Evolutionary conservation across 92 coral and sea anemone species (phyloP).

Genomic region (Heliopora coerulea): DNA sequence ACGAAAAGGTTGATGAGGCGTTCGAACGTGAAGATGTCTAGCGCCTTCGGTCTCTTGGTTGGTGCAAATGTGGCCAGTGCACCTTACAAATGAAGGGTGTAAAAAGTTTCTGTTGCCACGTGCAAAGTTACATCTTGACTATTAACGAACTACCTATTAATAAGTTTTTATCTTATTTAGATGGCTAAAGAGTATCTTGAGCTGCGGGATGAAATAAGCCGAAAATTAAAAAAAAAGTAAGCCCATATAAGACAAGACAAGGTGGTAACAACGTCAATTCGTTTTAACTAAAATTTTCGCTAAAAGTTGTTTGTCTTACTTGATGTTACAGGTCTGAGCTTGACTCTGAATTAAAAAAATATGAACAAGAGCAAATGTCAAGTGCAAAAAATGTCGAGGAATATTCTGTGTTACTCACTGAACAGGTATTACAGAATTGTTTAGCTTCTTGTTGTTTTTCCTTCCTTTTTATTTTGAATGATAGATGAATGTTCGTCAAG

Average conservation of each 20-base stretch:
- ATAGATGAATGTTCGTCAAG: no score
- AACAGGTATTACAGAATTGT: conserved; percentile 59
- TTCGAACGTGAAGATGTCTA: conserved; percentile 30
- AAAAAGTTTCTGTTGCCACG: conserved; percentile 40
- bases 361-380: conserved; percentile 68
- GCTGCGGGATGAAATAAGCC: conserved; percentile 25
- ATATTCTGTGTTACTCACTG: conserved; percentile 74
- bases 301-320: not conserved
- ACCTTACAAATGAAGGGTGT: conserved; percentile 14
- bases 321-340: conserved; percentile 52
- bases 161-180: not conserved
- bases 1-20: not conserved
- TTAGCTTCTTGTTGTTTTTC: no score
- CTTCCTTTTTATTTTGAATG: no score
- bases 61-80: conserved; percentile 37
- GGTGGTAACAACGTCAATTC: no score
- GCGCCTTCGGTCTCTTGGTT: conserved; percentile 24
- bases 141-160: not conserved
- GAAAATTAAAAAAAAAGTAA: conserved; percentile 38
- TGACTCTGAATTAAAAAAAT: conserved; percentile 63
- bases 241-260: conserved; percentile 25
- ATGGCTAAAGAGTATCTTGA: conserved; percentile 22
- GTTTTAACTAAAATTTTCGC: not conserved
- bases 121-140: no score
- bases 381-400: conserved; percentile 80